Evolutionary conservation across 2,888 invertebrate genomes (phyloP), one percentile per base, ranked within the genome.

Genomic region (Apamea crenata): DNA sequence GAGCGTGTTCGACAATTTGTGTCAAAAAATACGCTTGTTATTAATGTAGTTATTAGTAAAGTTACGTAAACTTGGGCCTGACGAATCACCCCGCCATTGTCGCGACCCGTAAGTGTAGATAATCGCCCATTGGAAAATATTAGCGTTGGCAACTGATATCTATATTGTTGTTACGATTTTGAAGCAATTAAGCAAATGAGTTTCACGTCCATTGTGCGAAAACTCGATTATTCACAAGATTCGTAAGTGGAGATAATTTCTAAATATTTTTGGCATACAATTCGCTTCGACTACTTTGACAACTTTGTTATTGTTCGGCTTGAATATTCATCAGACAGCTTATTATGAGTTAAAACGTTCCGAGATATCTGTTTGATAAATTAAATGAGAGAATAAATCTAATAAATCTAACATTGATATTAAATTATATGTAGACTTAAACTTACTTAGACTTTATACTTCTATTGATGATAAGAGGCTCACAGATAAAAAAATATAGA

Each of bases 61-160:
- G 93, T 94, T 93, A 91, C 90, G 89, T 90, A 91, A 93, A 93
- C 84, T 90, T 90, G 81, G 86, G 89, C 90, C 78, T 87, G 82
- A 90, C 91, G 85, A 89, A 89, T 90, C 73, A 80, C 66, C 74
- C 56, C 47, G 80, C 81, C 82, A 85, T 91, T 91, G 88, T 90
- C n/a, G 77, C 79, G 80, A 86, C 74, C 81, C 89, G 90, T 89
- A 90, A 87, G 89, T 89, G 89, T 88, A 78, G 72, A 90, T 89
- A 90, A 93, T 91, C 88, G 89, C 85, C 89, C 91, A 89, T 91
- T 90, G 86, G 90, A 88, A 90, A 92, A 93, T 91, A 91, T 93
- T 91, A 88, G 86, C 90, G 86, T 89, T 89, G 82, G 86, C 87
- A 88, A 89, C 90, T 90, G 89, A 91, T 89, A 87, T 87, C 84